A percentile compares a stretch with the other conserved stretches of the same genome.
Conservation (phyloP, 2,113 vertebrate genomes). For the Hiodon tergisus region DNA sequence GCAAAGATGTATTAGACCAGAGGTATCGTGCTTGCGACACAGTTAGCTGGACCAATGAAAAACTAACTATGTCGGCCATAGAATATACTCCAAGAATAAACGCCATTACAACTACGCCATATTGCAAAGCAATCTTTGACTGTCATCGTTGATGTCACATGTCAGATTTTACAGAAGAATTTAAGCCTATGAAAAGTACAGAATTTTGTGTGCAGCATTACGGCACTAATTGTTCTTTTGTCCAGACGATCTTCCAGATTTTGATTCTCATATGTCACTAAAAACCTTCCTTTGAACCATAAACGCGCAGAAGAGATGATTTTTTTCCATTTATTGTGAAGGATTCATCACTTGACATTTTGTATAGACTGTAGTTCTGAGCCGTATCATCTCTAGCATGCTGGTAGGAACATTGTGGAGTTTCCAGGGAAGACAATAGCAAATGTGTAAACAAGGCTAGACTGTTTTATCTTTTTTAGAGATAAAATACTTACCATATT, state of each 20-base stretch:
- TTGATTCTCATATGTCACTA: too few species aligned
- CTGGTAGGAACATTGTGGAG: neutral
- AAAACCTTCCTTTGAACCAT: too few species aligned
- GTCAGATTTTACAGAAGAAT: too few species aligned
- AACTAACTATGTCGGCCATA: neutral
- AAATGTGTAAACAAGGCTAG: conserved; percentile 21
- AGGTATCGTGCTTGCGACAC: conserved; percentile 28
- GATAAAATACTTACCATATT: conserved; percentile 30
- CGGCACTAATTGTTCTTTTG: too few species aligned
- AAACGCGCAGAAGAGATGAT: too few species aligned
- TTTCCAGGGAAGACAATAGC: neutral
- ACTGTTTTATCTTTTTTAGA: conserved; percentile 23
- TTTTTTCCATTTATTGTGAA: neutral
- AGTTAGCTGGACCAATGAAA: neutral
- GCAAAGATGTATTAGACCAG: neutral
- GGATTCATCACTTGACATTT: neutral
- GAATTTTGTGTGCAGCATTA: too few species aligned
- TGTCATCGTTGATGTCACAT: too few species aligned
- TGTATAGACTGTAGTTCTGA: neutral
- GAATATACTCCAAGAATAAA: too few species aligned
- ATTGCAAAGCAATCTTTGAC: too few species aligned
- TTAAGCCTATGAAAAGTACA: too few species aligned
- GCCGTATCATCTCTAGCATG: neutral
- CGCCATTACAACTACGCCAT: too few species aligned
- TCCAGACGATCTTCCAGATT: too few species aligned